Evolutionary conservation across 2,888 invertebrate genomes (phyloP).

Genomic region (Metalampra italica): DNA sequence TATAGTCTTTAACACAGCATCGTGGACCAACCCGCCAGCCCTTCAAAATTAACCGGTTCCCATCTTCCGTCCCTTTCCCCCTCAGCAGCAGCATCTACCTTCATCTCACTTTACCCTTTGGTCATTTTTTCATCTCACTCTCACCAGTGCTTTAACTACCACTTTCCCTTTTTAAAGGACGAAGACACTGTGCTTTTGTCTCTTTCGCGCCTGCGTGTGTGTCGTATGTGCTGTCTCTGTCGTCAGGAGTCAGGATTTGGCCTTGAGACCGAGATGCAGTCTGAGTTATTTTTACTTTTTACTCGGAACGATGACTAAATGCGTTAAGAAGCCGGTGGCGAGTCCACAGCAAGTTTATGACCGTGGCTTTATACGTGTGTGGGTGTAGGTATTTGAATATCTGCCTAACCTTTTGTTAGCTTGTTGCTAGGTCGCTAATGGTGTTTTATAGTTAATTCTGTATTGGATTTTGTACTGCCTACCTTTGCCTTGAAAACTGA

Average conservation of each 20-base stretch:
- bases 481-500: too few relatives aligned
- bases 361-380: slow-evolving; percentile 9
- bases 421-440: background rate
- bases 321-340: slow-evolving; percentile 54
- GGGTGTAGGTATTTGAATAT: slow-evolving; percentile 8
- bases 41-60: slow-evolving; percentile 77
- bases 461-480: too few relatives aligned
- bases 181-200: slow-evolving; percentile 56
- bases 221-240: slow-evolving; percentile 35
- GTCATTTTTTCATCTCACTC: slow-evolving; percentile 75
- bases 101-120: slow-evolving; percentile 57
- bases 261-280: slow-evolving; percentile 73
- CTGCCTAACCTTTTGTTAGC: slow-evolving; percentile 1
- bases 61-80: slow-evolving; percentile 33
- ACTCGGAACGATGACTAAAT: slow-evolving; percentile 66
- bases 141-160: slow-evolving; percentile 63
- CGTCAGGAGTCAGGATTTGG: slow-evolving; percentile 61
- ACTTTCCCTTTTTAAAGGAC: slow-evolving; percentile 79
- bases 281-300: slow-evolving; percentile 76
- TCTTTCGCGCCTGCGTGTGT: slow-evolving; percentile 18
- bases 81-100: slow-evolving; percentile 18
- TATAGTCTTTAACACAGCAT: slow-evolving; percentile 35
- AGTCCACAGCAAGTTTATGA: slow-evolving; percentile 25
- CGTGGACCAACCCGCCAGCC: slow-evolving; percentile 66
- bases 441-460: background rate